These are phyloP conservation scores for Junonia oenone DNA, from an alignment of 2,888 invertebrate species.

Conservation along the genomic window DNA sequence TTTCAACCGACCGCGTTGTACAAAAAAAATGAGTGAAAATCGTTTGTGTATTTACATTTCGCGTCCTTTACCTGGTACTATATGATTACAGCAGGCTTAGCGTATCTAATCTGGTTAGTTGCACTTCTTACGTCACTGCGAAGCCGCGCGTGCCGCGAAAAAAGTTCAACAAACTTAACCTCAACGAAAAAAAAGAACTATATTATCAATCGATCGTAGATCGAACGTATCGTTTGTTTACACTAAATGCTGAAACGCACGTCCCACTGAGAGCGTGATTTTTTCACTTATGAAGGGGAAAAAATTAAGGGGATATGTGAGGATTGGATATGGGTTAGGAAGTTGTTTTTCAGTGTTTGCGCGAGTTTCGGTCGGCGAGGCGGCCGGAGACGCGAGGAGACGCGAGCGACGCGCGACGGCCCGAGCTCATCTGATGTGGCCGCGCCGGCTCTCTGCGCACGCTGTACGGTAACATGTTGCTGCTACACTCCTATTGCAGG, in stretches of 20 bases:
- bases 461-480: conserved; percentile 25
- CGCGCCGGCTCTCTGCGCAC: conserved; percentile 66
- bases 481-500: conserved; percentile 33
- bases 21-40: conserved; percentile 40
- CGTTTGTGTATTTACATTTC: conserved; percentile 40
- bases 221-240: conserved; percentile 36
- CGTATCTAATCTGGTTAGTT: conserved; percentile 69
- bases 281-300: not conserved
- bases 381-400: conserved; percentile 38
- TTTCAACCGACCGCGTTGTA: not conserved
- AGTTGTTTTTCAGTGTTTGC: conserved; percentile 29
- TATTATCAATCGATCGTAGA: conserved; percentile 35
- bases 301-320: not conserved
- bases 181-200: conserved; percentile 31
- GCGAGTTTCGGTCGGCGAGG: conserved; percentile 32
- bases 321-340: conserved; percentile 3
- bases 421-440: conserved; percentile 49
- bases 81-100: conserved; percentile 45
- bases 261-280: not conserved
- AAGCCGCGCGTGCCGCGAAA: conserved; percentile 58
- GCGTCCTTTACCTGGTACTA: conserved; percentile 47
- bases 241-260: conserved; percentile 22
- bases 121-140: conserved; percentile 60
- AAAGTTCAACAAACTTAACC: conserved; percentile 72
- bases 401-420: conserved; percentile 54